Evolutionary conservation across 1,140 invertebrate species (phyloP), one percentile per base, ranked within the genome.

Genomic region (Trachelipus rathkii): DNA sequence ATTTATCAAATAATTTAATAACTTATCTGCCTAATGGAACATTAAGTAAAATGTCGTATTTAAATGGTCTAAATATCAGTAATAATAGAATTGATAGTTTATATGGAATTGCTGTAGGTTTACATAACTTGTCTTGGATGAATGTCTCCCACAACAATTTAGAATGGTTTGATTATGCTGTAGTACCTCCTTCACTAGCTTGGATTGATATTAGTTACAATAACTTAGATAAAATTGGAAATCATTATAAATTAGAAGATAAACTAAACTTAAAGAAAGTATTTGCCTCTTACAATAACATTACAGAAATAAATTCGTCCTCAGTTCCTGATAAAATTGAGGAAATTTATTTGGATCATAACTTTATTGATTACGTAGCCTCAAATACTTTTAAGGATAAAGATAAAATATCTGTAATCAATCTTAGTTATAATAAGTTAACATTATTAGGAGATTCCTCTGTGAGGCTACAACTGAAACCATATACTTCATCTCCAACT

Each of bases 81-180:
- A 91, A 91, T 21, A 96, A 95, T 84, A 92, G 91, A 81, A 86
- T 96, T 23, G 90, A 92, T 8, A 92, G 95, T 82, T 92, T 95
- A 67, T 93, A 94, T 84, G 93, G 93, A 0, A 90, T 95, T 8
- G 94, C 94, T 83, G 89, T 91, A 24, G 91, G 91, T 13, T 86
- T 95, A 9, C 88, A 91, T 0, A 92, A 90, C 78, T 86, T 96
- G 44, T 85, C 94, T 79, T 91, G 93, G 89, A 85, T 96, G 44
- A 95, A 96, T 85, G 87, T 95, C 10, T 94, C 93, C 0, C 91
- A 94, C 85, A 95, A 96, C 87, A 88, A 87, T 83, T 86, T 96
- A 82, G 90, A 93, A 68, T 94, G 93, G 92, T 95, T 95, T 84
- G 93, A 95, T 84, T 95, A 94, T 84, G 93, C 93, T 11, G 92